A percentile compares a stretch with the other conserved stretches of the same genome.
These are phyloP conservation scores for Mayetiola destructor DNA, from an alignment of 2,888 invertebrate species.

Conservation along the genomic window DNA sequence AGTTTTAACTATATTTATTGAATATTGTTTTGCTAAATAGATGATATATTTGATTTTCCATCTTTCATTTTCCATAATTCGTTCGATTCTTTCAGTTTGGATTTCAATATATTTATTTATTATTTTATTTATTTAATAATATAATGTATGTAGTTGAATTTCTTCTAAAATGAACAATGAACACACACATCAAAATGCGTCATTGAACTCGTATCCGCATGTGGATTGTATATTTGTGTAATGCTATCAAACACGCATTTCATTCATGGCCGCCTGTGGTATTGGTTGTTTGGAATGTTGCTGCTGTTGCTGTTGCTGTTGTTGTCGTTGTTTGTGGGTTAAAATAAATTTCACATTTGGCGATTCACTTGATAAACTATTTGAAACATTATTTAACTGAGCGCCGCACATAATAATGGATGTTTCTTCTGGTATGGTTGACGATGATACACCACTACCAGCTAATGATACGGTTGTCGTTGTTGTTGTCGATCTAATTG, in stretches of 20 bases:
- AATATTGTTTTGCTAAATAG: not conserved
- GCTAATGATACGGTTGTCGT: constrained; percentile 8
- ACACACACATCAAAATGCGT: not conserved
- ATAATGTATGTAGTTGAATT: not conserved
- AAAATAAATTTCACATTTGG: constrained; percentile 3
- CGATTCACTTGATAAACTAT: constrained; percentile 3
- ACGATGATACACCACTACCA: not conserved
- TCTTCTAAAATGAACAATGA: too few species aligned
- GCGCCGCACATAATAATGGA: not conserved
- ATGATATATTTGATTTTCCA: constrained; percentile 9
- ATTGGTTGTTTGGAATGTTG: constrained; percentile 35
- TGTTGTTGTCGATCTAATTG: constrained; percentile 23
- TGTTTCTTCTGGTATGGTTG: not conserved
- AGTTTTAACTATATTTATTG: too few species aligned
- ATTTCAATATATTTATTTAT: not conserved
- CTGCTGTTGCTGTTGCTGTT: constrained; percentile 31
- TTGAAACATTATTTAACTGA: not conserved
- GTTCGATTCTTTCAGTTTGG: too few species aligned
- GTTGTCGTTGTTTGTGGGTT: constrained; percentile 26
- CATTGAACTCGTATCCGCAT: constrained; percentile 3
- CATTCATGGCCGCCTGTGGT: constrained; percentile 72
- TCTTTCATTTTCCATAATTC: too few species aligned
- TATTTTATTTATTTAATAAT: not conserved
- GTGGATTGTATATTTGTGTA: not conserved
- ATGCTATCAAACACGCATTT: constrained; percentile 74